These are phyloP conservation scores for Leptopilina clavipes DNA, from an alignment of 1,140 invertebrate genomes.

Conservation along the genomic window DNA sequence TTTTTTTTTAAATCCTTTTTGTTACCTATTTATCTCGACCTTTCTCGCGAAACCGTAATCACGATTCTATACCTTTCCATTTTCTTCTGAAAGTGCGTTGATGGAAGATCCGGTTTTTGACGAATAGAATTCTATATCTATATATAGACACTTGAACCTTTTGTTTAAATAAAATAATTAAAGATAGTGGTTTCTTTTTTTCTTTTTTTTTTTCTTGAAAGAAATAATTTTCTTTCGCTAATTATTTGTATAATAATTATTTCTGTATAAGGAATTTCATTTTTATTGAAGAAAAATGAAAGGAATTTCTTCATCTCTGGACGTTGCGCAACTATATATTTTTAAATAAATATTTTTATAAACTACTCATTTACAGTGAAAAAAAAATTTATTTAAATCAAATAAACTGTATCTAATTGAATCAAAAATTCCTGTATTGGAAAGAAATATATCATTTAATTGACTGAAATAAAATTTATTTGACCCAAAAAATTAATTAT, in stretches of 20 bases:
- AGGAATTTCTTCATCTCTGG: not conserved
- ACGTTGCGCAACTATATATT: too few relatives aligned
- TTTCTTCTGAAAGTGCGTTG: slow-evolving; percentile 9
- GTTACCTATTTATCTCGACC: slow-evolving; percentile 16
- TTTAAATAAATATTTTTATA: too few relatives aligned
- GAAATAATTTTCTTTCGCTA: slow-evolving; percentile 9
- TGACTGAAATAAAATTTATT: too few relatives aligned
- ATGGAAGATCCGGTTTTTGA: slow-evolving; percentile 10
- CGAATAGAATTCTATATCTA: not conserved
- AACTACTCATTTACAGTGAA: too few relatives aligned
- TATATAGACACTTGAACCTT: not conserved
- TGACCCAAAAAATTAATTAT: too few relatives aligned
- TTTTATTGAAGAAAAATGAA: slow-evolving; percentile 1
- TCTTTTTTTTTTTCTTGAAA: not conserved
- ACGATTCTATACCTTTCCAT: slow-evolving; percentile 22
- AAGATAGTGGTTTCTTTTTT: not conserved
- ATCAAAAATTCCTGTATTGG: too few relatives aligned
- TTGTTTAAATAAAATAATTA: slow-evolving; percentile 27
- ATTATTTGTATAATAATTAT: not conserved
- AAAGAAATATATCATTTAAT: too few relatives aligned
- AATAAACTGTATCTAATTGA: too few relatives aligned
- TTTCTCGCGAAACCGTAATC: slow-evolving; percentile 29
- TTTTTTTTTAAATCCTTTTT: not conserved
- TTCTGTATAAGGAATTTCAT: not conserved
- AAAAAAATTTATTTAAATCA: too few relatives aligned